Conservation (phyloP, 2,113 vertebrate species). For the Plecturocebus donacophilus region DNA sequence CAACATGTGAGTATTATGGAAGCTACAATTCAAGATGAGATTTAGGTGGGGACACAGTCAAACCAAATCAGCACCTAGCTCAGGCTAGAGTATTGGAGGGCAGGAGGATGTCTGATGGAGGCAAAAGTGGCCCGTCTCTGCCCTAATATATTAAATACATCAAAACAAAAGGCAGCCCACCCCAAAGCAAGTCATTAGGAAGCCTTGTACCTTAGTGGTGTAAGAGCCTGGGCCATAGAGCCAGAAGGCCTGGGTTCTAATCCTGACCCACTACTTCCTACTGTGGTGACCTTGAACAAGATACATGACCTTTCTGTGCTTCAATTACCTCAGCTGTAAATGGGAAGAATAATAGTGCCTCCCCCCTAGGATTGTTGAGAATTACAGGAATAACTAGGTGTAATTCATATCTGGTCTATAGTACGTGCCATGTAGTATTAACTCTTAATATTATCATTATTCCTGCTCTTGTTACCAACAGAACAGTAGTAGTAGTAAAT, state of each 20-base stretch:
- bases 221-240: neutral
- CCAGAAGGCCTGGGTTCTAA: neutral
- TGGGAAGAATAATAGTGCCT: neutral
- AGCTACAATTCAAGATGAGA: too few relatives aligned
- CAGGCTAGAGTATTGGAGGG: neutral
- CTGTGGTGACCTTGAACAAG: neutral
- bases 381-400: neutral
- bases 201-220: neutral
- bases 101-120: neutral
- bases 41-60: too few relatives aligned
- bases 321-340: neutral
- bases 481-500: rapidly evolving
- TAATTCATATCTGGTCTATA: rapidly evolving
- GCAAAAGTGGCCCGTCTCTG: neutral
- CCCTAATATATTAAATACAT: neutral
- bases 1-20: too few relatives aligned
- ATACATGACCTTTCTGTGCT: neutral
- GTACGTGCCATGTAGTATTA: rapidly evolving
- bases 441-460: rapidly evolving
- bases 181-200: neutral
- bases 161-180: too few relatives aligned
- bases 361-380: neutral
- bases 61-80: neutral
- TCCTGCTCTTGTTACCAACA: rapidly evolving
- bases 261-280: neutral